Evolutionary conservation across 2,888 invertebrate genomes (phyloP), one percentile per base, ranked within the genome.

Genomic region (Catocala fraxini): DNA sequence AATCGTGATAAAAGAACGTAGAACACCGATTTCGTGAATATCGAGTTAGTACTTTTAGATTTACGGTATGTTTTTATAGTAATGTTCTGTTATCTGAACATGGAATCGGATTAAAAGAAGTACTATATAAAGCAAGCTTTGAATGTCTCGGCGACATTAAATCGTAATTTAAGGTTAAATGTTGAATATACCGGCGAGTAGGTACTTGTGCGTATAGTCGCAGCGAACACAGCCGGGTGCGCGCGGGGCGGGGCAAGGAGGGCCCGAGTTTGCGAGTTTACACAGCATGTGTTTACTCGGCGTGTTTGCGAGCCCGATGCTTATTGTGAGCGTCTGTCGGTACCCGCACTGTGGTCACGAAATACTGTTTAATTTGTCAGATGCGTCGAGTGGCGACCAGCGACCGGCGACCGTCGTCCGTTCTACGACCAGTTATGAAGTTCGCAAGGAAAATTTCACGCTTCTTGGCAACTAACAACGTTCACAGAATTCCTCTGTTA

Each of bases 201-300:
- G 65, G 61, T 72, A 74, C 76, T 71, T 71, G 73, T 63, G 60
- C 63, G 56, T 65, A 13, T 35, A 68, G 67, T 71, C 71, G 69
- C 66, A 66, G 62, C 63, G 65, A 71, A 60, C 65, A 59, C 48
- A 52, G 56, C 47, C 9, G 43, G 61, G 69, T 66, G 65, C 33
- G 51, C 39, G 58, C 51, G 58, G 35, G 39, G 13, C 51, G 63
- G 63, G 59, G 51, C 68, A 52, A 59, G 63, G 73, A 73, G 78
- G 81, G 77, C 65, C 77, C 75, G 71, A 75, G 81, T 84, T 84
- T 74, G 82, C 77, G 61, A 81, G 87, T 87, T 83, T 86, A 83
- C 84, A 79, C 81, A 87, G 83, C 72, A 79, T 76, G 80, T 87
- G 85, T 89, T 90, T 90, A 83, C 82, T 63, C 80, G 80, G 79